Evolutionary conservation across 2,113 vertebrate genomes (phyloP).

Genomic region (Bubalus kerabau): DNA sequence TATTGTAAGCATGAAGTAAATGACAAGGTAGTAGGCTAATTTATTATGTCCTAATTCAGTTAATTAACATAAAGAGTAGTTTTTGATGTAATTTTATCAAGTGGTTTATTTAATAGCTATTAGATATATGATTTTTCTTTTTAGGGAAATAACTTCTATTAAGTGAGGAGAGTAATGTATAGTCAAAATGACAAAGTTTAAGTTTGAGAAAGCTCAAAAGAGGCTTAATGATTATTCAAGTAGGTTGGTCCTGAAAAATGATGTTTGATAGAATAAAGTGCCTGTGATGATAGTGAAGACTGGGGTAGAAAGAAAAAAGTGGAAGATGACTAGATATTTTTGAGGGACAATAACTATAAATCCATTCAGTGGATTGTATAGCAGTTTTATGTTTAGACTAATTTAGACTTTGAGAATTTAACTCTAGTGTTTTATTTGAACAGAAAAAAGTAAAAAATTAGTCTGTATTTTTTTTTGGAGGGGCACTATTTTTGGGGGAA

Average conservation of each 20-base stretch:
- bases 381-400: slow-evolving; percentile 52
- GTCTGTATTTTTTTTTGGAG: not conserved
- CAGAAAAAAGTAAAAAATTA: slow-evolving; percentile 18
- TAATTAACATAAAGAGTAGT: slow-evolving; percentile 3
- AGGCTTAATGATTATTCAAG: slow-evolving; percentile 14
- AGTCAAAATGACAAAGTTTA: not conserved
- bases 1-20: slow-evolving; percentile 43
- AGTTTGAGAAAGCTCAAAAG: not conserved
- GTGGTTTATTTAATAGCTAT: slow-evolving; percentile 32
- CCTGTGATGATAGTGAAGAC: not conserved
- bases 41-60: slow-evolving; percentile 26
- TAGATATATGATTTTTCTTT: slow-evolving; percentile 21
- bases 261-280: slow-evolving; percentile 14
- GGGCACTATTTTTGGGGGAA: not conserved
- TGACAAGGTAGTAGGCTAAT: slow-evolving; percentile 3
- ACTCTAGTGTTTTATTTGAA: slow-evolving; percentile 55
- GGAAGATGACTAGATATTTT: not conserved
- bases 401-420: slow-evolving; percentile 58
- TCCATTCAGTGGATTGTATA: slow-evolving; percentile 46
- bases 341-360: slow-evolving; percentile 38
- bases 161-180: not conserved
- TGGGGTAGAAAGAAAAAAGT: not conserved
- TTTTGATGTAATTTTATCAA: slow-evolving; percentile 27
- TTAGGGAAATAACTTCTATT: slow-evolving; percentile 40
- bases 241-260: not conserved